Conservation (phyloP, 2,113 vertebrate genomes). For the Anthoscopus minutus region DNA sequence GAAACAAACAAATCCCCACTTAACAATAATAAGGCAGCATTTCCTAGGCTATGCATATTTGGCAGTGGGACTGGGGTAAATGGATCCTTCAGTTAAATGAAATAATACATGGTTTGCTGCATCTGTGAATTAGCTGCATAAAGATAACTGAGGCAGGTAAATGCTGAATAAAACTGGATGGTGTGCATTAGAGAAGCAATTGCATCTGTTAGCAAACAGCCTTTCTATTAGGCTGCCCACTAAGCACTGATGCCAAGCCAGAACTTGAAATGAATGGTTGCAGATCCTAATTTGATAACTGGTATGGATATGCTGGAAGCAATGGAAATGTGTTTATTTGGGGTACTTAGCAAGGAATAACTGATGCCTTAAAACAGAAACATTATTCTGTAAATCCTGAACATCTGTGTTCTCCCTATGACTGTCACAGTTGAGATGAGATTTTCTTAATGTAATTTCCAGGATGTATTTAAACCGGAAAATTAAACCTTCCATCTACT, state of each 20-base stretch:
- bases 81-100: neutral
- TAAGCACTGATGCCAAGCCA: neutral
- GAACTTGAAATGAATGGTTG: neutral
- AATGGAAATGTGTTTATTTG: neutral
- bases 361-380: neutral
- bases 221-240: neutral
- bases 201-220: neutral
- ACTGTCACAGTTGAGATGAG: neutral
- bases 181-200: neutral
- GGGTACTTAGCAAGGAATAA: neutral
- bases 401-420: slow-evolving; percentile 5
- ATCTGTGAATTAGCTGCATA: slow-evolving; percentile 33
- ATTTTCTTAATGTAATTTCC: neutral
- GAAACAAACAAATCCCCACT: neutral
- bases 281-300: neutral
- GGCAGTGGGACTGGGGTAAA: neutral
- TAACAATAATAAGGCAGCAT: neutral
- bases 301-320: neutral
- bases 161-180: slow-evolving; percentile 11
- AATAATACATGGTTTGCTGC: slow-evolving; percentile 18
- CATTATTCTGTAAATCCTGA: neutral
- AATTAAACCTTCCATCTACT: neutral
- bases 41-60: neutral
- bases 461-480: neutral
- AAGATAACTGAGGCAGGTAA: slow-evolving; percentile 56